Conservation (phyloP, 2,797 vertebrate genomes). For the Enteromius anoplus region DNA sequence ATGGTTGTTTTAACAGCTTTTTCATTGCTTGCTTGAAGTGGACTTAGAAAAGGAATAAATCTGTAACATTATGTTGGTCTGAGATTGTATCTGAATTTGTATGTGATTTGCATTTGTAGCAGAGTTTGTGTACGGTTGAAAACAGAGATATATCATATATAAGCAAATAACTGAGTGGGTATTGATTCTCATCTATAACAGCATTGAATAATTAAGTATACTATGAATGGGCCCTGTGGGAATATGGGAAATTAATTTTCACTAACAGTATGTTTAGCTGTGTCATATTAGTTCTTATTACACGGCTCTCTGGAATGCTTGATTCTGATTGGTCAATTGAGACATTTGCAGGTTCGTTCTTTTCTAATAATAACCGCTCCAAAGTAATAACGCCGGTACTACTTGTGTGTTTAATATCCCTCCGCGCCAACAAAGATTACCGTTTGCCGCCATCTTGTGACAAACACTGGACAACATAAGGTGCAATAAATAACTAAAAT, state of each 20-base stretch:
- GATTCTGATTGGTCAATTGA: too few relatives aligned
- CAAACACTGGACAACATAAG: too few relatives aligned
- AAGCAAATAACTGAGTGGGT: background rate
- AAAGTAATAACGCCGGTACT: too few relatives aligned
- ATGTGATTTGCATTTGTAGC: background rate
- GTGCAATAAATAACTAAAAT: too few relatives aligned
- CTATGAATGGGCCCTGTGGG: too few relatives aligned
- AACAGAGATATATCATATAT: too few relatives aligned
- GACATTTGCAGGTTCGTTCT: too few relatives aligned
- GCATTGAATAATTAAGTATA: background rate
- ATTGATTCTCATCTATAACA: background rate
- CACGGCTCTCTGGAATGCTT: too few relatives aligned
- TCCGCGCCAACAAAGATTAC: too few relatives aligned
- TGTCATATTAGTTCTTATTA: background rate
- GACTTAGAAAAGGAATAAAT: background rate
- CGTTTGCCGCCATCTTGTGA: too few relatives aligned
- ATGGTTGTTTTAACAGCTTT: background rate
- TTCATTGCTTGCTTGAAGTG: background rate
- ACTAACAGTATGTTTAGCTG: background rate
- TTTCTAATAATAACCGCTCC: too few relatives aligned
- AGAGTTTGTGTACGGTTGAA: background rate
- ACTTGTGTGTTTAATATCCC: too few relatives aligned
- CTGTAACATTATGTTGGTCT: background rate
- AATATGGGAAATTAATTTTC: background rate
- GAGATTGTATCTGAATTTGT: background rate